These are phyloP conservation scores for Melanerpes formicivorus DNA, from an alignment of 2,113 vertebrate species.

Conservation along the genomic window DNA sequence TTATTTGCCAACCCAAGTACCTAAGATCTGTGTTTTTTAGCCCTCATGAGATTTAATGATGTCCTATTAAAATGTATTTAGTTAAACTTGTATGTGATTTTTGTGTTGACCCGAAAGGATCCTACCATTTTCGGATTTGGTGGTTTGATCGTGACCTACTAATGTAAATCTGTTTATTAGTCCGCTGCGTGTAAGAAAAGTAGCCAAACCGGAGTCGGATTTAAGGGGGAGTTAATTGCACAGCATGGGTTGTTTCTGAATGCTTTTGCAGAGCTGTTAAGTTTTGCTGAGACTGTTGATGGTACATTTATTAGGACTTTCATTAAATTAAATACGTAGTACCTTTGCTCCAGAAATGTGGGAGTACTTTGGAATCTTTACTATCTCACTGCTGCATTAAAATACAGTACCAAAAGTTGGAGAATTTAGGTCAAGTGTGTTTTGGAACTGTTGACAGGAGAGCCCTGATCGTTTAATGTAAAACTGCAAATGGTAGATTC, in stretches of 20 bases:
- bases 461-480: slow-evolving; percentile 82
- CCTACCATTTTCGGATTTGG: slow-evolving; percentile 43
- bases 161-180: slow-evolving; percentile 66
- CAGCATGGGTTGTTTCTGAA: slow-evolving; percentile 22
- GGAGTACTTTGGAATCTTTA: slow-evolving; percentile 40
- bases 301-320: slow-evolving; percentile 66
- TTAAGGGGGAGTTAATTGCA: background rate
- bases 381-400: slow-evolving; percentile 31
- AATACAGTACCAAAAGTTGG: slow-evolving; percentile 13
- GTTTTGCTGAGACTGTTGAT: slow-evolving; percentile 63
- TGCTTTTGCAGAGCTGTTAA: slow-evolving; percentile 62
- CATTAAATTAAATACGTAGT: slow-evolving; percentile 52
- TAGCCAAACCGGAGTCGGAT: slow-evolving; percentile 18
- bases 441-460: slow-evolving; percentile 78
- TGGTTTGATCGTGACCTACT: slow-evolving; percentile 69
- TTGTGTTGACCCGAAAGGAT: slow-evolving; percentile 80
- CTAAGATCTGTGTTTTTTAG: slow-evolving; percentile 77
- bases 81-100: slow-evolving; percentile 81
- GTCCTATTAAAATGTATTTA: slow-evolving; percentile 83
- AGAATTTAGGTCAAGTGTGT: slow-evolving; percentile 66
- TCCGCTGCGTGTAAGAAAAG: slow-evolving; percentile 54
- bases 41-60: slow-evolving; percentile 70
- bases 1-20: slow-evolving; percentile 83
- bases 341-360: slow-evolving; percentile 41
- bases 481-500: slow-evolving; percentile 80